phyloP scores from a whole-genome alignment of 1,140 invertebrate genomes.

The Calephelis virginiensis region DNA sequence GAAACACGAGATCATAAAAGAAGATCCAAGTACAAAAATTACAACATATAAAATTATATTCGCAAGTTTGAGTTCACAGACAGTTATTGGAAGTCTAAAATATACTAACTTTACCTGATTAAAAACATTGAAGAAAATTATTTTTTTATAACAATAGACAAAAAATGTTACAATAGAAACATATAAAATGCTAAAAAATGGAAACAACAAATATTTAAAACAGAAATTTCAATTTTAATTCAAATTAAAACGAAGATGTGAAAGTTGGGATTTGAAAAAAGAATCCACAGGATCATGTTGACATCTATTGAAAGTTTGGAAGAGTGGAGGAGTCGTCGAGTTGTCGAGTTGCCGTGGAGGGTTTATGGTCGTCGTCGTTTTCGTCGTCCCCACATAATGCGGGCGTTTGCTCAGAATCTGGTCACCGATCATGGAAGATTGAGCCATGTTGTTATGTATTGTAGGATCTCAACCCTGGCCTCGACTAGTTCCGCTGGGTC shows the following conservation, averaged over 20 bases:
- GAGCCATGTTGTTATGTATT: slow-evolving; percentile 79
- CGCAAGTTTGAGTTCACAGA: slow-evolving; percentile 15
- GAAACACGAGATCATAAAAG: background rate
- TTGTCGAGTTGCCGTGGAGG: slow-evolving; percentile 8
- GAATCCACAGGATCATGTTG: background rate
- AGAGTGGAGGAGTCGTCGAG: slow-evolving; percentile 5
- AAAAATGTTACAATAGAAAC: too few relatives aligned
- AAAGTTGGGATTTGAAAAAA: slow-evolving; percentile 9
- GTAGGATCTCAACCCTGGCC: slow-evolving; percentile 81
- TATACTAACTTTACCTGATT: background rate
- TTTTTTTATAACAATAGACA: too few relatives aligned
- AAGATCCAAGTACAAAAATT: background rate
- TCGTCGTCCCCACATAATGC: slow-evolving; percentile 23
- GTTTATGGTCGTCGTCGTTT: slow-evolving; percentile 13
- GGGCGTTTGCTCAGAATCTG: slow-evolving; percentile 21
- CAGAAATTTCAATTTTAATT: too few relatives aligned
- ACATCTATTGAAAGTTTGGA: background rate
- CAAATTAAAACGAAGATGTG: background rate
- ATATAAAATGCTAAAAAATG: too few relatives aligned
- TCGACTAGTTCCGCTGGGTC: slow-evolving; percentile 81
- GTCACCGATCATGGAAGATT: slow-evolving; percentile 29
- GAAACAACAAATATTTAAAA: too few relatives aligned
- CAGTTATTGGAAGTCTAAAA: slow-evolving; percentile 7
- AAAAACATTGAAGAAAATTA: too few relatives aligned
- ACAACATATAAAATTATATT: background rate